A percentile compares a stretch with the other conserved stretches of the same genome.
phyloP scores from a whole-genome alignment of 2,888 invertebrate genomes.

The Melieria crassipennis region DNA sequence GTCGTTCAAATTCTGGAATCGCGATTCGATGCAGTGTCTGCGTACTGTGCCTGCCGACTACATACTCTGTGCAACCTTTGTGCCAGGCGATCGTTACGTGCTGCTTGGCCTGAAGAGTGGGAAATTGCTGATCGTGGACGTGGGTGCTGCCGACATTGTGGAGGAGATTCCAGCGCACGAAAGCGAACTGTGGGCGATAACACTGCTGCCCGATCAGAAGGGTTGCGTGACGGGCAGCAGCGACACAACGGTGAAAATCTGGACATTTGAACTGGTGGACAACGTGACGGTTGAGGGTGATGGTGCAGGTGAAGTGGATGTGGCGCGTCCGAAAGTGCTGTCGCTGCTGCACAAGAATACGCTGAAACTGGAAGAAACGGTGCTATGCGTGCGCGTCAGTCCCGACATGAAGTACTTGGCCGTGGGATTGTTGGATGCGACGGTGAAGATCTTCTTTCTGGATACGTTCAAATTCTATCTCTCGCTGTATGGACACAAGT shows the following conservation, averaged over 20 bases:
- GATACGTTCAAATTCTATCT: constrained; percentile 96
- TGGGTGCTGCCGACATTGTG: constrained; percentile 81
- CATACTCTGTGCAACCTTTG: constrained; percentile 78
- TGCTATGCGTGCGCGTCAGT: constrained; percentile 83
- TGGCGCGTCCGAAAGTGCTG: constrained; percentile 68
- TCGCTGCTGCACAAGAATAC: constrained; percentile 84
- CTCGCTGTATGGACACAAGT: constrained; percentile 94
- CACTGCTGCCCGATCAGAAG: constrained; percentile 82
- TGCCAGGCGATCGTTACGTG: constrained; percentile 89
- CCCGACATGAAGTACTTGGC: constrained; percentile 89
- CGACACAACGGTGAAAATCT: constrained; percentile 91
- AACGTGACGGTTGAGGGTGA: constrained; percentile 72
- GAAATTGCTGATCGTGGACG: constrained; percentile 82
- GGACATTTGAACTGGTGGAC: constrained; percentile 89
- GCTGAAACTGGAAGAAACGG: constrained; percentile 86
- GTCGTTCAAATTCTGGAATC: constrained; percentile 93
- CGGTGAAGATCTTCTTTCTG: constrained; percentile 93
- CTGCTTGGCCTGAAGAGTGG: constrained; percentile 89
- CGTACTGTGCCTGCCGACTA: constrained; percentile 76
- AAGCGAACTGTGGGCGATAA: constrained; percentile 82
- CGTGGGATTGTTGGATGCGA: constrained; percentile 89
- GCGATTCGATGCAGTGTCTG: constrained; percentile 73
- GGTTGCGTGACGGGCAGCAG: constrained; percentile 88
- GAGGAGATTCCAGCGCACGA: constrained; percentile 87
- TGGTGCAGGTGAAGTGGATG: constrained; percentile 69